A percentile compares a stretch with the other conserved stretches of the same genome.
phyloP scores from a whole-genome alignment of 2,113 vertebrate species.

The Steatornis caripensis region DNA sequence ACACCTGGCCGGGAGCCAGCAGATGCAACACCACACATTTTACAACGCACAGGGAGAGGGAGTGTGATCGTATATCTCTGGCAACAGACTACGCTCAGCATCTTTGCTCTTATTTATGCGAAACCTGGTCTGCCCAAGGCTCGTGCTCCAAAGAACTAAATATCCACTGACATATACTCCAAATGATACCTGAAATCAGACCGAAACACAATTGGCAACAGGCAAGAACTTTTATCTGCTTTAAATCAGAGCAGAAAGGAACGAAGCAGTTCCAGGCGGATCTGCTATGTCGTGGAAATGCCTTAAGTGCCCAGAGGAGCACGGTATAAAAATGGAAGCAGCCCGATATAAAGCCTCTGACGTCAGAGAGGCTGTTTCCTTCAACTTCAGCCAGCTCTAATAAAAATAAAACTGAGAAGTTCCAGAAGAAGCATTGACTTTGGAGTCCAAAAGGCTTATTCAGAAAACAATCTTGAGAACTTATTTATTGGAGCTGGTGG shows the following conservation, averaged over 20 bases:
- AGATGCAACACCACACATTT: background rate
- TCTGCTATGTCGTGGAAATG: background rate
- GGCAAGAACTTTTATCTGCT: background rate
- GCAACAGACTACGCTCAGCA: background rate
- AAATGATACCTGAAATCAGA: background rate
- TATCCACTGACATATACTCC: background rate
- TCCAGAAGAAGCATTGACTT: background rate
- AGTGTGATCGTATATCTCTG: fast-evolving
- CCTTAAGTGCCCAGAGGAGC: slow-evolving; percentile 28
- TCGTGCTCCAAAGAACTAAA: background rate
- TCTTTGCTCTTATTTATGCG: background rate
- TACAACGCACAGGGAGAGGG: background rate
- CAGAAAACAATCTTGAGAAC: background rate
- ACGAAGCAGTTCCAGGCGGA: background rate
- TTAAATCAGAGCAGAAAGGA: background rate
- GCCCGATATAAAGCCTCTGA: slow-evolving; percentile 8
- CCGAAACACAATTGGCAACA: background rate
- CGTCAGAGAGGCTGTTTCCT: slow-evolving; percentile 12
- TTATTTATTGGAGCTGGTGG: background rate
- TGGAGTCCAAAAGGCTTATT: background rate
- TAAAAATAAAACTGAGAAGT: background rate
- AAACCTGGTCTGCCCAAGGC: background rate
- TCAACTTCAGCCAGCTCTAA: slow-evolving; percentile 13
- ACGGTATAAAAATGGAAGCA: slow-evolving; percentile 24
- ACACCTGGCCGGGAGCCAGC: background rate